A percentile compares a stretch with the other conserved stretches of the same genome.
Conservation (phyloP, 2,113 vertebrate genomes). For the Natator depressus region DNA sequence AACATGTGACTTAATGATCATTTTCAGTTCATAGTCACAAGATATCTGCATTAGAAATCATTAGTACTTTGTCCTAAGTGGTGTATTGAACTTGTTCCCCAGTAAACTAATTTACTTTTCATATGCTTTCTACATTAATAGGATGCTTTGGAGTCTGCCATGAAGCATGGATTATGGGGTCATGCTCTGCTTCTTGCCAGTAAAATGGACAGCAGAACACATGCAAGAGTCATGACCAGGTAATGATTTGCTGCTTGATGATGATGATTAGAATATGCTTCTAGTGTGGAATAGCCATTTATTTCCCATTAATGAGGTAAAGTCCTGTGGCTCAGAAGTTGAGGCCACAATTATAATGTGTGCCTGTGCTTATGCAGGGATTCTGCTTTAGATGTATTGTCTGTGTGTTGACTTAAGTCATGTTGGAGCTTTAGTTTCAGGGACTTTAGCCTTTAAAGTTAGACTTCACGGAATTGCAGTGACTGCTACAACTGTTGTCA, state of each 20-base stretch:
- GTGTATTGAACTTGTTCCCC: neutral
- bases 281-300: neutral
- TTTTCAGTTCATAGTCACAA: neutral
- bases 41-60: neutral
- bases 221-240: slow-evolving; percentile 98
- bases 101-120: neutral
- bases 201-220: slow-evolving; percentile 98
- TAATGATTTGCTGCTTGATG: slow-evolving; percentile 51
- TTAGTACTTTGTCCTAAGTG: neutral
- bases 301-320: neutral
- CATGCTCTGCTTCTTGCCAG: slow-evolving; percentile 95
- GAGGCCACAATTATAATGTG: neutral
- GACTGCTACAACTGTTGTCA: neutral
- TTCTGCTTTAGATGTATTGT: neutral
- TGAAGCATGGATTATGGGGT: slow-evolving; percentile 97
- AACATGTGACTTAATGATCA: neutral
- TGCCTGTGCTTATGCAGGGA: neutral
- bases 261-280: neutral
- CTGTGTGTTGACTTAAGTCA: neutral
- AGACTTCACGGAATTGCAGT: neutral
- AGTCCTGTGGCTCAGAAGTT: neutral
- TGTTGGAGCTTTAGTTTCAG: neutral
- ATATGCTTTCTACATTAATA: slow-evolving; percentile 39
- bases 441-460: neutral
- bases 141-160: slow-evolving; percentile 96